These are phyloP conservation scores for Drosophila greeni DNA, from an alignment of 2,888 invertebrate species.

Conservation along the genomic window DNA sequence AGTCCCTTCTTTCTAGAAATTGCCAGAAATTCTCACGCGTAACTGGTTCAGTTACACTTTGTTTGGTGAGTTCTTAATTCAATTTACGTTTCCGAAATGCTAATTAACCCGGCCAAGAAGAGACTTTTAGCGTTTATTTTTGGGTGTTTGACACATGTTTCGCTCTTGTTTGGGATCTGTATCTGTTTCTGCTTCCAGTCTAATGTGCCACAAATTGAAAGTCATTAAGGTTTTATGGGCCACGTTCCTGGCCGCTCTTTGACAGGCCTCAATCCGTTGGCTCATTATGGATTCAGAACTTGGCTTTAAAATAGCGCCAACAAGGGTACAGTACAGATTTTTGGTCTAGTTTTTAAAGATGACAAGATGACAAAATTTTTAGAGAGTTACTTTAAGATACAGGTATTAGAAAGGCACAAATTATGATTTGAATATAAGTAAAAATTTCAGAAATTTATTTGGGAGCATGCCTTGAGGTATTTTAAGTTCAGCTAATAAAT, in stretches of 20 bases:
- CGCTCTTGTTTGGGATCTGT: conserved; percentile 25
- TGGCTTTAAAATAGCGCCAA: conserved; percentile 46
- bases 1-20: conserved; percentile 33
- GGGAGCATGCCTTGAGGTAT: no score
- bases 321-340: conserved; percentile 18
- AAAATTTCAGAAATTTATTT: neutral
- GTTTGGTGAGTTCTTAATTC: conserved; percentile 71
- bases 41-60: conserved; percentile 74
- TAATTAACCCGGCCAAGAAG: conserved; percentile 64
- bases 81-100: conserved; percentile 76
- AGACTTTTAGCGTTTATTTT: conserved; percentile 8
- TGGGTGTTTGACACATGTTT: conserved; percentile 40
- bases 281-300: conserved; percentile 63
- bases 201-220: conserved; percentile 74
- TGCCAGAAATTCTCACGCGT: conserved; percentile 75
- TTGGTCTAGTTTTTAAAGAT: conserved; percentile 50
- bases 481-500: no score
- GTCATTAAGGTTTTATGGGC: conserved; percentile 60
- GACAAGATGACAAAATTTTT: conserved; percentile 6
- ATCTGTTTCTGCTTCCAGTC: conserved; percentile 21
- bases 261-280: conserved; percentile 68
- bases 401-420: neutral
- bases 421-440: no score
- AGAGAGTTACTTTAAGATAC: neutral
- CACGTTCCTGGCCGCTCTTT: conserved; percentile 42